Percentiles rank a stretch among this genome's conserved stretches.
These are phyloP conservation scores for Perdita meconis DNA, from an alignment of 2,888 invertebrate genomes.

Conservation along the genomic window DNA sequence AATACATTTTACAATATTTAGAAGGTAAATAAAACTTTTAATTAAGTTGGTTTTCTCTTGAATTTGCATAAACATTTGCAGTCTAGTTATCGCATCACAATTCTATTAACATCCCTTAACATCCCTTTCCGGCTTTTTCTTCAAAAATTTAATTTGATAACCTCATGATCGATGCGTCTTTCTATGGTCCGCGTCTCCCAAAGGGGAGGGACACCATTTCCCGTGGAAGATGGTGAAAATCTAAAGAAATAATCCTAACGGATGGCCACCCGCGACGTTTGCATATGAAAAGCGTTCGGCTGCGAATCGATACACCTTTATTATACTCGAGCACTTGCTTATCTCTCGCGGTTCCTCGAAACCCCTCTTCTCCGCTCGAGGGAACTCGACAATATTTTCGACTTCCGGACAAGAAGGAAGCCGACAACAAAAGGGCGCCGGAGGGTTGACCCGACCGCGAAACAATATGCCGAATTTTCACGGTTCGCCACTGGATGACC, in stretches of 20 bases:
- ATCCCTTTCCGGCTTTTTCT: constrained; percentile 14
- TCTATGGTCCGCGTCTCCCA: constrained; percentile 31
- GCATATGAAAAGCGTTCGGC: constrained; percentile 82
- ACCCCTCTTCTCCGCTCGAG: constrained; percentile 62
- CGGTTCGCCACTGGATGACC: constrained; percentile 57
- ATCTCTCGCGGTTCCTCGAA: constrained; percentile 74
- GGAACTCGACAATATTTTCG: constrained; percentile 82
- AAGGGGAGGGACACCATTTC: constrained; percentile 37
- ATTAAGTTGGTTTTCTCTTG: no score
- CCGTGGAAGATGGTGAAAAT: constrained; percentile 64
- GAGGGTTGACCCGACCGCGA: constrained; percentile 67
- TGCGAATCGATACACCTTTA: constrained; percentile 83
- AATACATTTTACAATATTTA: no score
- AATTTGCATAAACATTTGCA: no score
- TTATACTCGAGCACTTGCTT: constrained; percentile 80
- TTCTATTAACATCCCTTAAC: no score
- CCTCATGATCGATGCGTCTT: constrained; percentile 47
- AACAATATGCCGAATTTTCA: constrained; percentile 79
- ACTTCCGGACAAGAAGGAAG: constrained; percentile 74
- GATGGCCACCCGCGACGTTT: constrained; percentile 82
- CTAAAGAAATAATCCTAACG: constrained; percentile 82
- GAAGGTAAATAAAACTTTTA: no score
- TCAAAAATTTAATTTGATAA: constrained; percentile 28
- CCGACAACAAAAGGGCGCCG: constrained; percentile 12
- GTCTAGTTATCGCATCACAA: no score